Evolutionary conservation across 2,888 invertebrate genomes (phyloP).

Genomic region (Parelbella ahira): DNA sequence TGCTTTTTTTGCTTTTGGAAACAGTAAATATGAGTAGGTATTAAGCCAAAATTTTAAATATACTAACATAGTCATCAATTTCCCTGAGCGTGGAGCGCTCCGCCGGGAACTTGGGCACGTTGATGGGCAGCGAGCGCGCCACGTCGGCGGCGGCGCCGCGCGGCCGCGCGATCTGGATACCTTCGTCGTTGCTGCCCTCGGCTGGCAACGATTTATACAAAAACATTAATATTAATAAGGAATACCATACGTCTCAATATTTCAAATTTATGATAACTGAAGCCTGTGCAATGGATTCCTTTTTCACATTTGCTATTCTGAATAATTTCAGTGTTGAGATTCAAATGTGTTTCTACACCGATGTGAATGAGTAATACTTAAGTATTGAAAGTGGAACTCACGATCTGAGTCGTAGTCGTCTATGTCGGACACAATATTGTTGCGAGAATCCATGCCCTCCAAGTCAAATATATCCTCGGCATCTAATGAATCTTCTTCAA

Average conservation of each 20-base stretch:
- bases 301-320: too few relatives aligned
- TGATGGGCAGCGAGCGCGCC: slow-evolving; percentile 90
- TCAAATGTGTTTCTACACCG: too few relatives aligned
- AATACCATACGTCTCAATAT: too few relatives aligned
- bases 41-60: too few relatives aligned
- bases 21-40: too few relatives aligned
- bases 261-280: too few relatives aligned
- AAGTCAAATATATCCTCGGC: slow-evolving; percentile 88
- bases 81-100: slow-evolving; percentile 46
- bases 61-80: slow-evolving; percentile 76
- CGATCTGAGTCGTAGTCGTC: slow-evolving; percentile 89
- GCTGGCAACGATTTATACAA: slow-evolving; percentile 26
- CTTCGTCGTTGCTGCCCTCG: slow-evolving; percentile 81
- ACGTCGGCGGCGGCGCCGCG: slow-evolving; percentile 75
- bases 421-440: slow-evolving; percentile 77
- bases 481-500: slow-evolving; percentile 78
- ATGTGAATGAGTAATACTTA: too few relatives aligned
- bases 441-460: slow-evolving; percentile 84
- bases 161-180: slow-evolving; percentile 77
- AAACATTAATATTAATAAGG: too few relatives aligned
- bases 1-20: too few relatives aligned
- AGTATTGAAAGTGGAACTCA: slow-evolving; percentile 52
- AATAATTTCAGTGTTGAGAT: too few relatives aligned
- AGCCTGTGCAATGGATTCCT: too few relatives aligned
- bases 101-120: slow-evolving; percentile 83